A percentile compares a stretch with the other conserved stretches of the same genome.
Conservation (phyloP, 2,888 invertebrate genomes). For the Tridacna crocea region DNA sequence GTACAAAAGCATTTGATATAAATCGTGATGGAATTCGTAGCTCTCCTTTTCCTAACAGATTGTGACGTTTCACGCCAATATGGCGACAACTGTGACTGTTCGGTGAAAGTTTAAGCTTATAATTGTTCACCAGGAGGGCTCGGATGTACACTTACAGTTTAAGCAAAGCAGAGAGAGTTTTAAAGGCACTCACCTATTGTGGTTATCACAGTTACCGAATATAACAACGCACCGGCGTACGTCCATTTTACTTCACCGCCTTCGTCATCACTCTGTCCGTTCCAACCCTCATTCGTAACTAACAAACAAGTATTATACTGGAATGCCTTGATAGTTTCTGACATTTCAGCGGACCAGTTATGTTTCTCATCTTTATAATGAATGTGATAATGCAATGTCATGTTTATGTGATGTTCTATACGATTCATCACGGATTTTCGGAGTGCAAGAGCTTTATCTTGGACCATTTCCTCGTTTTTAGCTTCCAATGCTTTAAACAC, state of each 20-base stretch:
- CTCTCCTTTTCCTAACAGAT: too few species aligned
- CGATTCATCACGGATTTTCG: constrained; percentile 13
- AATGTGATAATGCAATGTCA: constrained; percentile 20
- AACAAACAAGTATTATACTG: constrained; percentile 92
- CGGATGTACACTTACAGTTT: too few species aligned
- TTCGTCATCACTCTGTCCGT: constrained; percentile 86
- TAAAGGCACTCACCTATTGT: constrained; percentile 89
- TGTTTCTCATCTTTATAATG: constrained; percentile 79
- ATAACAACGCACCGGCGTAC: constrained; percentile 93
- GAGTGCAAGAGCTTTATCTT: constrained; percentile 53
- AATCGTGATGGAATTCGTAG: too few species aligned
- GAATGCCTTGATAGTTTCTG: constrained; percentile 91
- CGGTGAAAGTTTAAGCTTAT: too few species aligned
- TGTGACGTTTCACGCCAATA: too few species aligned
- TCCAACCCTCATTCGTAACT: constrained; percentile 90
- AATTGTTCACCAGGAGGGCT: too few species aligned
- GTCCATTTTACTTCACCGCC: constrained; percentile 90
- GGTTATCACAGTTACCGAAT: constrained; percentile 93
- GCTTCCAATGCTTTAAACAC: constrained; percentile 92
- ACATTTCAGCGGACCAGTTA: constrained; percentile 94
- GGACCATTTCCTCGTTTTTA: constrained; percentile 68
- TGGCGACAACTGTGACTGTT: too few species aligned
- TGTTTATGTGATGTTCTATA: constrained; percentile 21
- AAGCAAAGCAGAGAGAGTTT: too few species aligned
- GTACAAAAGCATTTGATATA: too few species aligned